Conservation (phyloP, 2,113 vertebrate genomes). For the Brachyistius frenatus region DNA sequence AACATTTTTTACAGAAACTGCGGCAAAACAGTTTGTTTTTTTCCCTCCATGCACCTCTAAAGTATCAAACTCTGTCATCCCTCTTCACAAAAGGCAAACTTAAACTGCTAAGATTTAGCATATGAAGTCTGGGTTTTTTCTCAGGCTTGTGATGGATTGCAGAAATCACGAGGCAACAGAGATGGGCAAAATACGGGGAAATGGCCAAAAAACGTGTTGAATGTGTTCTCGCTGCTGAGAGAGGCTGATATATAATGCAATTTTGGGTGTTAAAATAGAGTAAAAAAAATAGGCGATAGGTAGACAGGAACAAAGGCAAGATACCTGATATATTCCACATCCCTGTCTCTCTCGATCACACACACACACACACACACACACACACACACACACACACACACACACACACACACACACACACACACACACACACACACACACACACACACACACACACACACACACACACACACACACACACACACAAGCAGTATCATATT, state of each 20-base stretch:
- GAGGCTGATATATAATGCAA: constrained; percentile 51
- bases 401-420: background rate
- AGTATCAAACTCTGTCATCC: constrained; percentile 8
- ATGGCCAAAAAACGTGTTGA: constrained; percentile 13
- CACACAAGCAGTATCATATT: constrained; percentile 52
- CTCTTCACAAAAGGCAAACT: constrained; percentile 13
- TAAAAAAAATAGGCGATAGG: constrained; percentile 27
- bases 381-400: background rate
- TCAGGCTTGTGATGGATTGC: constrained; percentile 29
- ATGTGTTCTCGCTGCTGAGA: constrained; percentile 18
- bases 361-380: background rate
- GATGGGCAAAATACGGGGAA: constrained; percentile 18
- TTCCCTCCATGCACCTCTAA: background rate
- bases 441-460: background rate
- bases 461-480: background rate
- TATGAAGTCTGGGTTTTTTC: constrained; percentile 39
- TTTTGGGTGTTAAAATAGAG: constrained; percentile 51
- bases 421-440: constrained; percentile 7
- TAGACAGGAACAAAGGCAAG: constrained; percentile 28
- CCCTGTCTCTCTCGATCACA: constrained; percentile 1
- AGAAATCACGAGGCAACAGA: constrained; percentile 22
- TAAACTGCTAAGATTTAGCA: constrained; percentile 29
- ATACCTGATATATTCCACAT: constrained; percentile 48
- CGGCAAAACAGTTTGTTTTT: background rate
- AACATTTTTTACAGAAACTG: constrained; percentile 22